Evolutionary conservation across 2,797 vertebrate species (phyloP), one percentile per base, ranked within the genome.

Genomic region (Sebastes trivittatus): DNA sequence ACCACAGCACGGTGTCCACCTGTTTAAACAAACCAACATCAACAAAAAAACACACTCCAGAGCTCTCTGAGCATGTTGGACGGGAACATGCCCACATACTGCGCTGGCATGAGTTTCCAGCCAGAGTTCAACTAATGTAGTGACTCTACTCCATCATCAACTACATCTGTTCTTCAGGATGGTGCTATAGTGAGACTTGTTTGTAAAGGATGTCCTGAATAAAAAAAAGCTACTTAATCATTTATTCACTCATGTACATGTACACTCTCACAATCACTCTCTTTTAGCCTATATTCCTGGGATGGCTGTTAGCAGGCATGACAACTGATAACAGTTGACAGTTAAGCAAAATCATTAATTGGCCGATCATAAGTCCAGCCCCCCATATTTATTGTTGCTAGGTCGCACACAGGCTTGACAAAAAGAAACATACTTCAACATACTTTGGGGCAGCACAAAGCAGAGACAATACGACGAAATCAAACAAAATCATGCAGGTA

Each of bases 1-100:
- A 61, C 7, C n/a, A 30, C 2, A 52, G 25, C 52, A 30, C 2
- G 1, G 2, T 36, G 42, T 68, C 54, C 63, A 80, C 78, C 75
- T 72, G 72, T 66, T 63, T 14, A 85, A 87, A 88, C 81, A 89
- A 73, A 73, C 59, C 3, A 38, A 13, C 0, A 10, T 70, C 69
- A 74, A 14, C 7, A 71, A 78, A 81, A 52, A 52, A 20, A 52
- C 7, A 52, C 63, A 69, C 72, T 55, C 38, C 49, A 52, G 20
- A 52, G 49, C 8, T 52, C 18, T 70, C 8, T 23, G 23, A 65
- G 75, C 25, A 27, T 11, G 20, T 54, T 46, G 16, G 42, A 46
- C 6, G 1, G 14, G 42, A 46, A 18, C 42, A 46, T 72, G 66
- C 32, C 56, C 38, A 61, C 32, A 62, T 10, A 52, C 46, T 52